These are phyloP conservation scores for Gasterosteus aculeatus DNA, from an alignment of 2,113 vertebrate species.

Conservation along the genomic window DNA sequence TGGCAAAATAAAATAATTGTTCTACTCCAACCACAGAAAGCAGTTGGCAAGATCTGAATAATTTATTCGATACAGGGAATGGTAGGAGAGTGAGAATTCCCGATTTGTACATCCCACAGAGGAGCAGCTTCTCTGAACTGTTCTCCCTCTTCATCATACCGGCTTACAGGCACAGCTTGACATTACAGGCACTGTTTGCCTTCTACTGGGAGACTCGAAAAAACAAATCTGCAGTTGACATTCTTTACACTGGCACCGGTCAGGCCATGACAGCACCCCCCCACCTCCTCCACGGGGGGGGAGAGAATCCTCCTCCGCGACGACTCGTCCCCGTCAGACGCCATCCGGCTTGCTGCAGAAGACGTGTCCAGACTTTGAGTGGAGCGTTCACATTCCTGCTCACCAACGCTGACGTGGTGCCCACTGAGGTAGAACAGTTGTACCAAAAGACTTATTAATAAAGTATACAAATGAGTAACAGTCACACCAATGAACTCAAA, in stretches of 20 bases:
- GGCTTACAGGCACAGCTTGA: conserved; percentile 84
- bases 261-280: conserved; percentile 63
- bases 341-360: conserved; percentile 61
- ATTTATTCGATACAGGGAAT: conserved; percentile 79
- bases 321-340: conserved; percentile 48
- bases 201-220: conserved; percentile 73
- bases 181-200: conserved; percentile 83
- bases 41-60: conserved; percentile 79
- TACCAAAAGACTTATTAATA: conserved; percentile 79
- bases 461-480: conserved; percentile 82
- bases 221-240: conserved; percentile 78
- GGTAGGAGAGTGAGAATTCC: conserved; percentile 80
- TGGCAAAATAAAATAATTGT: conserved; percentile 74
- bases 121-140: conserved; percentile 70
- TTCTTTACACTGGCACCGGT: conserved; percentile 82
- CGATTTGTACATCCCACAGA: conserved; percentile 76
- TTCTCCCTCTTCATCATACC: conserved; percentile 69
- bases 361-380: conserved; percentile 60
- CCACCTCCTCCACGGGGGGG: conserved; percentile 1
- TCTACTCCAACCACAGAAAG: conserved; percentile 79
- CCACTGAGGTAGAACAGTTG: conserved; percentile 86
- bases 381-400: conserved; percentile 71
- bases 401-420: conserved; percentile 73
- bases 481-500: conserved; percentile 80
- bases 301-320: conserved; percentile 62